Conservation (phyloP, 2,888 invertebrate species). For the Heliconius cydno region DNA sequence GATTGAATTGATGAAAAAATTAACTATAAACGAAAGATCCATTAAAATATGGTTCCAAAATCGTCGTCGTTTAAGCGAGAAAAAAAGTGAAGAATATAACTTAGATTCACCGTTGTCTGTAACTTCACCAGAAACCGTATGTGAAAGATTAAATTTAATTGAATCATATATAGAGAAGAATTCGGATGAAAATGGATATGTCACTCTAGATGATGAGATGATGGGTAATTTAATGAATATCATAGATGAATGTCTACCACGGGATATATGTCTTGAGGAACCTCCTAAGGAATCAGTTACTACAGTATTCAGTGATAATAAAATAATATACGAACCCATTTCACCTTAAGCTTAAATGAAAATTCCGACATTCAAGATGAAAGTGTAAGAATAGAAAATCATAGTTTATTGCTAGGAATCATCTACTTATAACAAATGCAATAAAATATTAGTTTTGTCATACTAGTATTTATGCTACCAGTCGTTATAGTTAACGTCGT, state of each 20-base stretch:
- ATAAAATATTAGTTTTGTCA: neutral
- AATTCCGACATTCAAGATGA: slow-evolving; percentile 44
- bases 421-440: neutral
- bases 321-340: slow-evolving; percentile 62
- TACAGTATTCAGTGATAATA: slow-evolving; percentile 16
- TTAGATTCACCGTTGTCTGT: slow-evolving; percentile 47
- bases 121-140: slow-evolving; percentile 37
- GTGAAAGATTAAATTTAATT: slow-evolving; percentile 54
- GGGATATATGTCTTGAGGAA: slow-evolving; percentile 34
- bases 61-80: slow-evolving; percentile 83
- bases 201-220: slow-evolving; percentile 60
- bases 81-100: slow-evolving; percentile 47
- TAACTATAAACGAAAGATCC: slow-evolving; percentile 84
- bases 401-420: neutral
- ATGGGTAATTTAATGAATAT: slow-evolving; percentile 56
- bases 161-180: slow-evolving; percentile 59
- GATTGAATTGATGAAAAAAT: slow-evolving; percentile 84
- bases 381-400: slow-evolving; percentile 18
- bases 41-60: slow-evolving; percentile 92
- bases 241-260: slow-evolving; percentile 55
- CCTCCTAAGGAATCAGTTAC: slow-evolving; percentile 24
- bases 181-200: slow-evolving; percentile 60
- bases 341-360: slow-evolving; percentile 58
- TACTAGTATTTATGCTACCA: neutral
- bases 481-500: neutral